Evolutionary conservation across 2,113 vertebrate genomes (phyloP).

Genomic region (Neogale vison): DNA sequence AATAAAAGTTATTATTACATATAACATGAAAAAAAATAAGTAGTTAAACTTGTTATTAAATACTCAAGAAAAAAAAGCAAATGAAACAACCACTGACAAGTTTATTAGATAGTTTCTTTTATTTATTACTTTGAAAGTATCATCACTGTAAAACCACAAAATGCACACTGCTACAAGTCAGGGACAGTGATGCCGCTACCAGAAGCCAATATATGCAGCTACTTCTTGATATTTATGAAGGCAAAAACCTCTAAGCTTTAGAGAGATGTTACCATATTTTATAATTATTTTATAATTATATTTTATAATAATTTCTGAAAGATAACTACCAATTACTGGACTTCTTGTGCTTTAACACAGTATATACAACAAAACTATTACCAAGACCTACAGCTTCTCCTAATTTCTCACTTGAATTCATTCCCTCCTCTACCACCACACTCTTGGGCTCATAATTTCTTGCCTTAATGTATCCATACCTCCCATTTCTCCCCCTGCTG

Average conservation of each 20-base stretch:
- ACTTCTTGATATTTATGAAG: background rate
- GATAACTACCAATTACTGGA: background rate
- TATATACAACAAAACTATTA: background rate
- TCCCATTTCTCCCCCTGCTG: background rate
- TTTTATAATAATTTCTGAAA: slow-evolving; percentile 4
- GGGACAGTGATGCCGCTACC: background rate
- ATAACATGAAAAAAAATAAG: background rate
- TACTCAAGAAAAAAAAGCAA: slow-evolving; percentile 15
- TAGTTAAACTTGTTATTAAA: background rate
- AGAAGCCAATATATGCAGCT: background rate
- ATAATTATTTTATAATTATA: background rate
- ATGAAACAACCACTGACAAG: background rate
- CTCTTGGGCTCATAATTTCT: background rate
- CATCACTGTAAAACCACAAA: background rate
- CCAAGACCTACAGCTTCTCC: background rate
- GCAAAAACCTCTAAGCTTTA: background rate
- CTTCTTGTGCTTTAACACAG: background rate
- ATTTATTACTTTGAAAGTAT: background rate
- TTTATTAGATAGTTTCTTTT: slow-evolving; percentile 43
- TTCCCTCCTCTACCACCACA: background rate
- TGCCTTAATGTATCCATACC: background rate
- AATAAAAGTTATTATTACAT: background rate
- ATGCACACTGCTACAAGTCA: background rate
- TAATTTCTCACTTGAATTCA: slow-evolving; percentile 20
- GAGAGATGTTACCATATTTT: background rate